A percentile compares a stretch with the other conserved stretches of the same genome.
Evolutionary conservation across 2,797 vertebrate species (phyloP).

Genomic region (Bovichtus variegatus): DNA sequence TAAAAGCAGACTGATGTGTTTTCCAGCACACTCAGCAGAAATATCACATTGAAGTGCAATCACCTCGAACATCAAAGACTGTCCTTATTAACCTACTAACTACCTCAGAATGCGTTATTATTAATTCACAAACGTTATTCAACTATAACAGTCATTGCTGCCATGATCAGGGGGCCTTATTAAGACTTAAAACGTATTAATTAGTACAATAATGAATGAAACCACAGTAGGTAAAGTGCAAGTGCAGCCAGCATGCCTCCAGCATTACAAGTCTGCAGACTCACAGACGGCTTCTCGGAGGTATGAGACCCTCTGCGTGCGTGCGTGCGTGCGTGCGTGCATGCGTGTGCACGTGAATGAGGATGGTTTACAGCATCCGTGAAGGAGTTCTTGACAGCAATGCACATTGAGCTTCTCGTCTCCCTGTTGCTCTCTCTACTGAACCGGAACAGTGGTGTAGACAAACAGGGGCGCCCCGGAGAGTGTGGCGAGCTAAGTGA

Average conservation of each 20-base stretch:
- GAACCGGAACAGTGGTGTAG: conserved; percentile 83
- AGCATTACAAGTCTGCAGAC: conserved; percentile 62
- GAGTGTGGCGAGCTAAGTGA: conserved; percentile 80
- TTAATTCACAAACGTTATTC: conserved; percentile 79
- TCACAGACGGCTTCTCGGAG: conserved; percentile 47
- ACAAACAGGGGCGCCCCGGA: conserved; percentile 83
- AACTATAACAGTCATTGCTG: conserved; percentile 71
- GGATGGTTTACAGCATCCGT: conserved; percentile 77
- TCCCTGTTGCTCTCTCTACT: conserved; percentile 84
- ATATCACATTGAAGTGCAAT: conserved; percentile 84
- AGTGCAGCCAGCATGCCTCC: conserved; percentile 59
- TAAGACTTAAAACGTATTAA: conserved; percentile 78
- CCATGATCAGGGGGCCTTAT: conserved; percentile 75
- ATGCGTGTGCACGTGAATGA: not conserved
- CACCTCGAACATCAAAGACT: conserved; percentile 81
- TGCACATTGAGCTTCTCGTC: conserved; percentile 78
- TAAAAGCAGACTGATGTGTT: conserved; percentile 65
- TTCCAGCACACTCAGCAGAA: conserved; percentile 84
- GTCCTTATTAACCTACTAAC: conserved; percentile 83
- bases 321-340: not conserved
- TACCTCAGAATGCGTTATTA: conserved; percentile 76
- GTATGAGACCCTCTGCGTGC: conserved; percentile 39
- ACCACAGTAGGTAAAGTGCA: conserved; percentile 72
- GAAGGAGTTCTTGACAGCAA: conserved; percentile 83
- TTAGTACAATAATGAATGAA: conserved; percentile 80